Percentiles rank a stretch among this genome's conserved stretches.
Conservation (phyloP, 2,888 invertebrate species). For the Philereme transversata region DNA sequence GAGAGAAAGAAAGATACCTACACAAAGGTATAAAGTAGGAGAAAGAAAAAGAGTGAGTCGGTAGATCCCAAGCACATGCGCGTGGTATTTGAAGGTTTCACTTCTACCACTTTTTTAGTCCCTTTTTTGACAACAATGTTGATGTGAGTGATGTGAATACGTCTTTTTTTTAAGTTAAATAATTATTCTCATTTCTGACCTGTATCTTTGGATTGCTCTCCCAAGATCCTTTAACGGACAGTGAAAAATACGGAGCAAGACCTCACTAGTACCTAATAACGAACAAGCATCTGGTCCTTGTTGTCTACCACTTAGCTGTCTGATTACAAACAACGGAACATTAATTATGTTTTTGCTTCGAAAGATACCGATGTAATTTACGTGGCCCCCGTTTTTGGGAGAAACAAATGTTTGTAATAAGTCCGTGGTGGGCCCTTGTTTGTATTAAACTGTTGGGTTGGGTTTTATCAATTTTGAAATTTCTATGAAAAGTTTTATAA, state of each 20-base stretch:
- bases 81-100: too few relatives aligned
- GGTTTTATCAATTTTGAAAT: constrained; percentile 33
- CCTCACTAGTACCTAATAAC: constrained; percentile 39
- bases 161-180: too few relatives aligned
- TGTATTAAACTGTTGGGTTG: constrained; percentile 40
- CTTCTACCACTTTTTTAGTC: too few relatives aligned
- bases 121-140: too few relatives aligned
- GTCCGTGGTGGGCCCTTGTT: constrained; percentile 52
- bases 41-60: too few relatives aligned
- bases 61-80: too few relatives aligned
- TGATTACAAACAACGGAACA: constrained; percentile 75
- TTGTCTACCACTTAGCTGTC: constrained; percentile 62
- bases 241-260: constrained; percentile 1
- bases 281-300: constrained; percentile 56
- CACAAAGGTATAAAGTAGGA: too few relatives aligned
- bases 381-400: constrained; percentile 60
- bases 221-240: too few relatives aligned
- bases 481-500: constrained; percentile 25
- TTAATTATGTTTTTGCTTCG: constrained; percentile 78
- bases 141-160: too few relatives aligned
- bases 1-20: too few relatives aligned
- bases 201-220: too few relatives aligned
- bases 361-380: constrained; percentile 72
- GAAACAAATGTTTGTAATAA: constrained; percentile 72
- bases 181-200: too few relatives aligned